These are phyloP conservation scores for Anolis carolinensis DNA, from an alignment of 2,113 vertebrate species.

Conservation along the genomic window DNA sequence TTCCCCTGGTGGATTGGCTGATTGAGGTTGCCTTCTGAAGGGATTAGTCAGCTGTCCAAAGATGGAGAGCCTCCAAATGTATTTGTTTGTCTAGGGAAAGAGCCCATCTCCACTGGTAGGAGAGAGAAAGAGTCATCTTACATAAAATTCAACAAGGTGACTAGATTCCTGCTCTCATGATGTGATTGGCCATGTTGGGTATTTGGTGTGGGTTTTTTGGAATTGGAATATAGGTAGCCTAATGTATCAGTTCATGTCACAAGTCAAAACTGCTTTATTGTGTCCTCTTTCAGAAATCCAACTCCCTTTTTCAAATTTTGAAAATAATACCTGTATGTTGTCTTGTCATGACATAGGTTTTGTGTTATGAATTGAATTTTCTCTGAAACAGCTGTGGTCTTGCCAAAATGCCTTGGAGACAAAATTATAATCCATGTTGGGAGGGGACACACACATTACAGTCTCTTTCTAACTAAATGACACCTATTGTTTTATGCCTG, in stretches of 20 bases:
- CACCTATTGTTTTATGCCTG: not conserved
- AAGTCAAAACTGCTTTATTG: rapidly evolving
- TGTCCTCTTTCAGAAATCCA: constrained; percentile 6
- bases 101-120: no score
- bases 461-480: not conserved
- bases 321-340: not conserved
- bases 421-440: not conserved
- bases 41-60: no score
- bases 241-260: not conserved
- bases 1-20: no score
- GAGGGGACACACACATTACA: not conserved
- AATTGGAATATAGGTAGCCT: constrained; percentile 19
- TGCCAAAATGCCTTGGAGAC: not conserved
- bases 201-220: constrained; percentile 43
- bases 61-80: no score
- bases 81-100: no score
- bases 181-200: constrained; percentile 14
- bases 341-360: not conserved
- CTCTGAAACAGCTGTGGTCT: not conserved
- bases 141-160: not conserved
- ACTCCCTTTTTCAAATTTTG: not conserved
- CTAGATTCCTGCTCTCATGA: constrained; percentile 1
- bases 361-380: not conserved
- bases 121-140: no score
- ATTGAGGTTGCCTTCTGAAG: no score